phyloP scores from a whole-genome alignment of 2,113 vertebrate species.

The Casuarius casuarius region DNA sequence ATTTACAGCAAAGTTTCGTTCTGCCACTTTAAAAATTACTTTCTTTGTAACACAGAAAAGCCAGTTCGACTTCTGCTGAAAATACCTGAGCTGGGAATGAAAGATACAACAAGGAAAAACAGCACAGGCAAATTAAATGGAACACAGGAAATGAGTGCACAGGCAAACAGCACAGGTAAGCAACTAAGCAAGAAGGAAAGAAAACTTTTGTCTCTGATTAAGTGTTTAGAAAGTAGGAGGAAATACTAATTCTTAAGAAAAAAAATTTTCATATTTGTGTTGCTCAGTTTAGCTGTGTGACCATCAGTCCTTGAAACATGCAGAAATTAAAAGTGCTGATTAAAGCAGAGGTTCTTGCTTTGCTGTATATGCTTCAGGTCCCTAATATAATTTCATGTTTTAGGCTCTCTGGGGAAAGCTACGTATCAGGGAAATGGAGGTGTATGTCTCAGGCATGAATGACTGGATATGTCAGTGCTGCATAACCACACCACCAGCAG shows the following conservation, averaged over 20 bases:
- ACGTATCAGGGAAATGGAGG: not conserved
- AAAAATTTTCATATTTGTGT: not conserved
- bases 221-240: not conserved
- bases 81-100: not conserved
- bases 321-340: not conserved
- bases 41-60: not conserved
- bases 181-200: not conserved
- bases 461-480: not conserved
- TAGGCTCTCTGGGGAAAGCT: not conserved
- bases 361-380: not conserved
- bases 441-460: not conserved
- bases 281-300: not conserved
- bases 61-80: not conserved
- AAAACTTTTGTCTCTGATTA: not conserved
- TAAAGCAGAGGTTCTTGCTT: not conserved
- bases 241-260: not conserved
- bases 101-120: not conserved
- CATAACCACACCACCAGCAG: not conserved
- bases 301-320: not conserved
- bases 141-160: not conserved
- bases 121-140: not conserved
- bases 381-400: not conserved
- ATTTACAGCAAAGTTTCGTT: not conserved
- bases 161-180: not conserved
- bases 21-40: not conserved